A percentile compares a stretch with the other conserved stretches of the same genome.
These are phyloP conservation scores for Sphenopsis melanotis DNA, from an alignment of 2,797 vertebrate species.

Conservation along the genomic window DNA sequence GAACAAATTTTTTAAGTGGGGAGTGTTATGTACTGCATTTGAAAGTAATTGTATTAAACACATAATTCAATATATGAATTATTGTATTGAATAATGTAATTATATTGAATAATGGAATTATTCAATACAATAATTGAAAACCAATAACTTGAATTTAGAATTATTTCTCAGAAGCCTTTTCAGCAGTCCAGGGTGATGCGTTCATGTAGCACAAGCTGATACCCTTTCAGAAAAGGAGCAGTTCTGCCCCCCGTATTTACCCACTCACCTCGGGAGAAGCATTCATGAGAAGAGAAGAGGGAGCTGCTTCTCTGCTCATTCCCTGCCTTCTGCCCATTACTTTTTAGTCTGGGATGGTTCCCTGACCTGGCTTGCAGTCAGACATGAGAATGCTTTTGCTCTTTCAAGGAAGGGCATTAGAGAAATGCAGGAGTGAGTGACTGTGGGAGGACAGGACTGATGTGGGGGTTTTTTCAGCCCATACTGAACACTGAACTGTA, in stretches of 20 bases:
- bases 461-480: neutral
- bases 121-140: neutral
- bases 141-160: neutral
- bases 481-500: neutral
- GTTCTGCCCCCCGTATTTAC: neutral
- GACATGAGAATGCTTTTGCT: neutral
- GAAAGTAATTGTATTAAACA: neutral
- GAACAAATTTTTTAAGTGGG: neutral
- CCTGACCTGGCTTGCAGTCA: neutral
- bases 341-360: neutral
- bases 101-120: neutral
- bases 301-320: neutral
- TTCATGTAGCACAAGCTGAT: neutral
- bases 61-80: too few relatives aligned
- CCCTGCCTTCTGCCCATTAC: neutral
- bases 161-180: neutral
- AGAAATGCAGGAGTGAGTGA: neutral
- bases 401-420: neutral
- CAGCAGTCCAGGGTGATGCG: neutral
- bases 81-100: too few relatives aligned
- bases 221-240: neutral
- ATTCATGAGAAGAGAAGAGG: neutral
- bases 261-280: neutral
- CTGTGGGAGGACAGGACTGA: neutral
- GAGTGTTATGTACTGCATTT: neutral